Percentiles rank a stretch among this genome's conserved stretches.
Conservation (phyloP, 37 sponge, comb jelly and placozoan genomes). For the Halichondria panicea region DNA sequence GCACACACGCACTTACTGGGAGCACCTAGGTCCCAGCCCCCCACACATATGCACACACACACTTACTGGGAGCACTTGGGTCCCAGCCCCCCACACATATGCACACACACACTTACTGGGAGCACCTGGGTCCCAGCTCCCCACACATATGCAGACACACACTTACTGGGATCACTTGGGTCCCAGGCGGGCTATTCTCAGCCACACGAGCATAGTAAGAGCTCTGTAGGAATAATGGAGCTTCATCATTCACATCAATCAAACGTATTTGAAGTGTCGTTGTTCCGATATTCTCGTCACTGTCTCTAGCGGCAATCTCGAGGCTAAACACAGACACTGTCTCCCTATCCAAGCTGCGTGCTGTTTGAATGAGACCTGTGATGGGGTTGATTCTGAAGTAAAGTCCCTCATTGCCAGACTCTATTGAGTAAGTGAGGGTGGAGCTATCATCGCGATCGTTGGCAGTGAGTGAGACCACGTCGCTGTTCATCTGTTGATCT, state of each 20-base stretch:
- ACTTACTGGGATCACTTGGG: conserved; percentile 35
- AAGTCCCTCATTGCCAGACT: neutral
- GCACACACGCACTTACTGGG: too few species aligned
- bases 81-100: too few species aligned
- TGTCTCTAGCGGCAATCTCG: conserved; percentile 13
- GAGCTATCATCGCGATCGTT: conserved; percentile 34
- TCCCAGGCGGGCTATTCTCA: conserved; percentile 41
- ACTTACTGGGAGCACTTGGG: too few species aligned
- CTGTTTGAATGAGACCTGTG: conserved; percentile 30
- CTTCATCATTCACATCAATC: conserved; percentile 46
- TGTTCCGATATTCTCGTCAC: conserved; percentile 8
- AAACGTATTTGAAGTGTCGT: conserved; percentile 38
- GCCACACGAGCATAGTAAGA: neutral
- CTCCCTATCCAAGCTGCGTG: conserved; percentile 37
- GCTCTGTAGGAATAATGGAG: conserved; percentile 12
- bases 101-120: too few species aligned
- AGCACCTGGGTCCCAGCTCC: too few species aligned
- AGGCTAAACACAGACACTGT: conserved; percentile 3
- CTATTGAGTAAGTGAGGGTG: conserved; percentile 16
- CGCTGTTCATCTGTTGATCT: conserved; percentile 9
- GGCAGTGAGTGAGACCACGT: conserved; percentile 33
- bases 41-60: too few species aligned
- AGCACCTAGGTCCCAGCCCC: too few species aligned
- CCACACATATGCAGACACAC: too few species aligned
- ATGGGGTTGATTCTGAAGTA: conserved; percentile 37